Conservation (phyloP, 2,888 invertebrate species). For the Chymomyza procnemis region DNA sequence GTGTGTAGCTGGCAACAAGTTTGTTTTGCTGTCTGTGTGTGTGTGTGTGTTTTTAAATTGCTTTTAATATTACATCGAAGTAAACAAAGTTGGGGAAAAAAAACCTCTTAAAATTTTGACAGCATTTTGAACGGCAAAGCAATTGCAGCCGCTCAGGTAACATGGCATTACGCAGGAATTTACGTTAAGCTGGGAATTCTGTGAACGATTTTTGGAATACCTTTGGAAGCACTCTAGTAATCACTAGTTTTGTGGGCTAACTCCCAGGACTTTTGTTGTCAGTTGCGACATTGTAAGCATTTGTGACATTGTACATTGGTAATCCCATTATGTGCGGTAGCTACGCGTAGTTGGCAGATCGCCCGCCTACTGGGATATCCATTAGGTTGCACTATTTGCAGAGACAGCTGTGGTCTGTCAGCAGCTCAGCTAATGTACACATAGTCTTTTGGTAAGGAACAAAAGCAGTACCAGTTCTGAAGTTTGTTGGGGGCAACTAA, state of each 20-base stretch:
- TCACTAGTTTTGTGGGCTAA: background rate
- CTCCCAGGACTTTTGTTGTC: background rate
- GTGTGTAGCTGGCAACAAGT: constrained; percentile 7
- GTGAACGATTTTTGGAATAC: background rate
- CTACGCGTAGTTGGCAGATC: too few relatives aligned
- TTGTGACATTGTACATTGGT: too few relatives aligned
- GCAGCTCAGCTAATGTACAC: too few relatives aligned
- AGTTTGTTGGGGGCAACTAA: too few relatives aligned
- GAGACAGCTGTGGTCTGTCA: too few relatives aligned
- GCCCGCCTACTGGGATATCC: too few relatives aligned
- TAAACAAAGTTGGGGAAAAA: background rate
- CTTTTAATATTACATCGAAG: background rate
- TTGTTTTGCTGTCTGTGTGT: constrained; percentile 3
- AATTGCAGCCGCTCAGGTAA: background rate
- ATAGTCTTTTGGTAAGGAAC: too few relatives aligned
- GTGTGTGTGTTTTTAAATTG: constrained; percentile 6
- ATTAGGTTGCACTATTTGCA: too few relatives aligned
- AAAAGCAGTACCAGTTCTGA: too few relatives aligned
- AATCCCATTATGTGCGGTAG: too few relatives aligned
- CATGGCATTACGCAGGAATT: background rate
- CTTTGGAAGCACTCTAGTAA: background rate
- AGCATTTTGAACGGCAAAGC: background rate
- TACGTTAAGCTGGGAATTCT: background rate
- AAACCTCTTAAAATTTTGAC: background rate
- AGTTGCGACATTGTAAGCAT: too few relatives aligned